Evolutionary conservation across 2,113 vertebrate genomes (phyloP), one percentile per base, ranked within the genome.

Genomic region (Misgurnus anguillicaudatus): DNA sequence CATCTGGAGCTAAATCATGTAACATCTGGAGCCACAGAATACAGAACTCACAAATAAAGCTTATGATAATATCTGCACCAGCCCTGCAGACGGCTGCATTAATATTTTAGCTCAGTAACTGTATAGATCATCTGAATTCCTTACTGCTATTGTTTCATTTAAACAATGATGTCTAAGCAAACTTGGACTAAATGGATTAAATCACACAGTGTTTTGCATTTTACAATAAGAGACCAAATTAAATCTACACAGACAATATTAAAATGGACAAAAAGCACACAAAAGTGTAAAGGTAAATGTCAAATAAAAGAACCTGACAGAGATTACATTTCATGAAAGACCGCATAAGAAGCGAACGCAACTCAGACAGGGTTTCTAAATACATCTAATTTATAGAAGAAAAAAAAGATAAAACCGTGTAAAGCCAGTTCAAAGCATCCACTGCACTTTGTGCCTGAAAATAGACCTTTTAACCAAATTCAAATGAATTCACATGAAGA

Each of bases 1-100:
- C 57, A 82, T 74, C 68, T 82, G 69, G 76, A 55, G 55, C 19
- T 65, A 68, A 77, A 70, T 72, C 39, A 68, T 61, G 47, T 31
- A 63, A 75, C 66, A 82, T 66, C 64, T 74, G 68, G 48, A 72
- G 10, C 10, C 55, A 55, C 14, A 41, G 47, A 45, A 61, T 6
- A 53, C 36, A 64, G 45, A 48, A 55, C 47, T 55, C 36, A 71
- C 62, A 51, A 71, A 61, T 45, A 74, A 62, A 62, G 67, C 77
- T 62, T 79, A 31, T 60, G n/a, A 71, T 63, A 13, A 71, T 53
- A 63, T 41, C 10, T 6, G n/a, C 31, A 19, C 39, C 31, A 57
- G 13, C 39, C 17, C 6, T 61, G n/a, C 11, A 47, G 70, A 71
- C 36, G 51, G 77, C 42, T 62, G 24, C 36, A 19, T 41, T 38